phyloP scores from a whole-genome alignment of 2,797 vertebrate genomes.

The Melanotaenia boesemani region DNA sequence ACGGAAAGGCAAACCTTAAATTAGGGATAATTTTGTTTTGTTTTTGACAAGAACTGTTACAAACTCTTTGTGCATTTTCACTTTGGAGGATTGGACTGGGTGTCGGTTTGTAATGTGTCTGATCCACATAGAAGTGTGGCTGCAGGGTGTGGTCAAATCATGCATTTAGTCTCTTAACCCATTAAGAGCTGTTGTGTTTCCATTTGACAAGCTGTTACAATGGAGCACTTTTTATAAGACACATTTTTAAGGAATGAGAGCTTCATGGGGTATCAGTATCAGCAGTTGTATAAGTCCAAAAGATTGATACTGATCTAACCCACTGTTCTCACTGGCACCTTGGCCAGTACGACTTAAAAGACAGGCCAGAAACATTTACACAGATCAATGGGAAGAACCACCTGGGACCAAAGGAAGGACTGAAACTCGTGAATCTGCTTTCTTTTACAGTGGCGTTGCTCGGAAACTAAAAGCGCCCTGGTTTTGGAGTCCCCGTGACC shows the following conservation, averaged over 20 bases:
- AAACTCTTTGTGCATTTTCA: neutral
- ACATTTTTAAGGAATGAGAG: neutral
- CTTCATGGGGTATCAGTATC: neutral
- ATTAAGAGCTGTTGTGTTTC: neutral
- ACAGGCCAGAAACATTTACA: neutral
- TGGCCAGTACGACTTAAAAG: neutral
- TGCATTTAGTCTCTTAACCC: neutral
- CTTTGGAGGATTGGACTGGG: neutral
- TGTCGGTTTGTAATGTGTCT: too few relatives aligned
- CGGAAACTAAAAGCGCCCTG: conserved; percentile 34
- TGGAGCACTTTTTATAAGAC: neutral
- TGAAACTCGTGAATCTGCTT: conserved; percentile 12
- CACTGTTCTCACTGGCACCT: neutral
- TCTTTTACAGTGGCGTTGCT: conserved; percentile 11
- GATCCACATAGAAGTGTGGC: neutral
- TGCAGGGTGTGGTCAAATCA: neutral
- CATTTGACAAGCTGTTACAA: neutral
- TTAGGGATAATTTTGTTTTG: neutral
- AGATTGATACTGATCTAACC: neutral
- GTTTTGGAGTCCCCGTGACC: conserved; percentile 46
- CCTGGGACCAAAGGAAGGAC: neutral
- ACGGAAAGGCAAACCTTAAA: neutral
- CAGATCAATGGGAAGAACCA: neutral
- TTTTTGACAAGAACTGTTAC: neutral
- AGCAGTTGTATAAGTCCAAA: neutral